These are phyloP conservation scores for Campylorhamphus procurvoides DNA, from an alignment of 2,113 vertebrate genomes.

Conservation along the genomic window DNA sequence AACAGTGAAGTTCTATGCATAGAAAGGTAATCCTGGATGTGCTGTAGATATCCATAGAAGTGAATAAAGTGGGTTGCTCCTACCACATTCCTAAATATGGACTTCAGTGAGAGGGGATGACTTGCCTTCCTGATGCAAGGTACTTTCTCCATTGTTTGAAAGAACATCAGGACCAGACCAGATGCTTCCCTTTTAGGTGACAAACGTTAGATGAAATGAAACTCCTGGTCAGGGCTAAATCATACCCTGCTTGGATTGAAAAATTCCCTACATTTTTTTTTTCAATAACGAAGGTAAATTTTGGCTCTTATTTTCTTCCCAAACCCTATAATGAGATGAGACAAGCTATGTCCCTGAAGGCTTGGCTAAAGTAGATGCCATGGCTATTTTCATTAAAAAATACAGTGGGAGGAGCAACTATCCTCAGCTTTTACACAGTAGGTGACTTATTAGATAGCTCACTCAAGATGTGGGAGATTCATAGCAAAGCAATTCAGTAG, in stretches of 20 bases:
- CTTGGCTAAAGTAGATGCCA: neutral
- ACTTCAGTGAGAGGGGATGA: neutral
- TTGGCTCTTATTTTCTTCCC: neutral
- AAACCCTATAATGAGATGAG: neutral
- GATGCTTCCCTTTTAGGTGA: neutral
- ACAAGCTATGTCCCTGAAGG: neutral
- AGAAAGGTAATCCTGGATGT: neutral
- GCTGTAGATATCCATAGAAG: neutral
- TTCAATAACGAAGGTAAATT: neutral
- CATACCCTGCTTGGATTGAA: neutral
- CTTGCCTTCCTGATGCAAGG: neutral
- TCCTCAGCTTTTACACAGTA: conserved; percentile 8
- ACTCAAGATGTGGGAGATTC: neutral
- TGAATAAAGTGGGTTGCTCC: neutral
- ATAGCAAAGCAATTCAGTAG: neutral
- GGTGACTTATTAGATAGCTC: conserved; percentile 30
- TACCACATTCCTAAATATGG: neutral
- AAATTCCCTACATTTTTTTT: neutral
- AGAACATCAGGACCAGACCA: neutral
- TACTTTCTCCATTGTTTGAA: neutral
- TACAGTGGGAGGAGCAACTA: neutral
- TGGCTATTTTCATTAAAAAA: conserved; percentile 11
- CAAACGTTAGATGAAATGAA: neutral
- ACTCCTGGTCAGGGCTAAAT: neutral
- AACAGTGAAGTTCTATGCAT: neutral